A percentile compares a stretch with the other conserved stretches of the same genome.
These are phyloP conservation scores for Phengaris alcon DNA, from an alignment of 2,888 invertebrate species.

Conservation along the genomic window DNA sequence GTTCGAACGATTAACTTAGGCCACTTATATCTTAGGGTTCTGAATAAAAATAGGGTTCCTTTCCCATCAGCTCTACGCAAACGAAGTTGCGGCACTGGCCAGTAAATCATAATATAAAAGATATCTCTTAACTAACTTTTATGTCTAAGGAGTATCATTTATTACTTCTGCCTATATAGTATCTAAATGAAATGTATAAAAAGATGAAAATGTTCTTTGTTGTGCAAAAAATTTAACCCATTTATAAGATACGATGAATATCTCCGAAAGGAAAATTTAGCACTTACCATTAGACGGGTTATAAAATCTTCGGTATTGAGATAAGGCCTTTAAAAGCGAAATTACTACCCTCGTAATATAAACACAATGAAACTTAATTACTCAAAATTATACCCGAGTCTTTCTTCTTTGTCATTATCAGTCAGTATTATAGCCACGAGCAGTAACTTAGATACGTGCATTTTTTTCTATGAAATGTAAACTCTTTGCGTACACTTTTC, in stretches of 20 bases:
- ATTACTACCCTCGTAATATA: constrained; percentile 26
- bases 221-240: constrained; percentile 6
- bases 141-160: no score
- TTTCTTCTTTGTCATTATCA: not conserved
- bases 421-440: not conserved
- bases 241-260: constrained; percentile 19
- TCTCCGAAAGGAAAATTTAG: constrained; percentile 24
- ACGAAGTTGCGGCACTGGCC: no score
- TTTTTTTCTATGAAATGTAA: no score
- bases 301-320: constrained; percentile 23
- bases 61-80: no score
- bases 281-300: constrained; percentile 25
- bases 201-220: constrained; percentile 9
- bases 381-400: constrained; percentile 5
- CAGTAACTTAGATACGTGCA: no score
- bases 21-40: no score
- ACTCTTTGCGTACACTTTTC: no score
- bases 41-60: no score
- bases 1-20: no score
- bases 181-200: not conserved
- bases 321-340: constrained; percentile 20
- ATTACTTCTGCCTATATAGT: not conserved
- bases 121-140: no score
- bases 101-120: no score
- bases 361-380: constrained; percentile 25